phyloP scores from a whole-genome alignment of 2,113 vertebrate species.

The Malurus elegans region DNA sequence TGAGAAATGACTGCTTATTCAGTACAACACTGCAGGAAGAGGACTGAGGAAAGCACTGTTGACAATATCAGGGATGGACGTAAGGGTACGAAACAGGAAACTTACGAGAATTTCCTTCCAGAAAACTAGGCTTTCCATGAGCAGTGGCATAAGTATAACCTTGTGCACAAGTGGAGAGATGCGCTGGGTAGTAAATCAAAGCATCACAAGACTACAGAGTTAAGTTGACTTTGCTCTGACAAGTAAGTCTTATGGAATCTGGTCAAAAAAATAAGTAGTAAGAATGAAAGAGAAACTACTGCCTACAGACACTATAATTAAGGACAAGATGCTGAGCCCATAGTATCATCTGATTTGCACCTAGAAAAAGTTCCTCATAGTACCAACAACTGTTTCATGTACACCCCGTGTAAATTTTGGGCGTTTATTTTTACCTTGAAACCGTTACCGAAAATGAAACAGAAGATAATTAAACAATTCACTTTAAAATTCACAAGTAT shows the following conservation, averaged over 20 bases:
- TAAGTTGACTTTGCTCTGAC: neutral
- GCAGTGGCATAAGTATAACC: neutral
- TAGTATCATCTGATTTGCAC: neutral
- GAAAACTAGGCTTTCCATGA: neutral
- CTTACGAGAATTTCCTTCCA: neutral
- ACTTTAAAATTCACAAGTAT: neutral
- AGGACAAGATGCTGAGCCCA: neutral
- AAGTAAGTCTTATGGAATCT: neutral
- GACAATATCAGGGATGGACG: neutral
- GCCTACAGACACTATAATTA: neutral
- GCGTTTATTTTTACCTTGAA: neutral
- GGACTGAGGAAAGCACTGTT: neutral
- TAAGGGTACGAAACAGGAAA: neutral
- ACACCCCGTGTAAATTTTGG: neutral
- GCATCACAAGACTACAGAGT: neutral
- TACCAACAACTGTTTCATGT: neutral
- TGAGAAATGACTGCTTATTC: neutral
- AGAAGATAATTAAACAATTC: neutral
- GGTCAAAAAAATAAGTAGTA: neutral
- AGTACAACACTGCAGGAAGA: neutral
- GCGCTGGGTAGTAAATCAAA: neutral
- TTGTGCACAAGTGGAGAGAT: neutral
- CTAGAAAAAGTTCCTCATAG: neutral
- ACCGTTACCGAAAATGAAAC: neutral
- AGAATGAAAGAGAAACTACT: neutral